These are phyloP conservation scores for Malurus leucopterus DNA, from an alignment of 2,797 vertebrate genomes.

Conservation along the genomic window DNA sequence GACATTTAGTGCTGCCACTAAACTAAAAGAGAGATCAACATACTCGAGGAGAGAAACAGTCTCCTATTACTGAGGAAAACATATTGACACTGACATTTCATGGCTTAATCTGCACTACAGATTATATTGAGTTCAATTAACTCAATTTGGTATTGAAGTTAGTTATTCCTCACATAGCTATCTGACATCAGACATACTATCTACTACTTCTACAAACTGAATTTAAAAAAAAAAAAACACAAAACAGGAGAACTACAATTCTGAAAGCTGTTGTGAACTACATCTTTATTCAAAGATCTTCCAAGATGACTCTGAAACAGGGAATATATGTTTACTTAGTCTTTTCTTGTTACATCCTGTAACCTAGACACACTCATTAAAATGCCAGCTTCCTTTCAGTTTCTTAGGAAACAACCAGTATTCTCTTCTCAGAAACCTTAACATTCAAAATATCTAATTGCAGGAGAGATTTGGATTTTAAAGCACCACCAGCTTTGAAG, in stretches of 20 bases:
- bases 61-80: not conserved
- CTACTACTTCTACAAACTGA: not conserved
- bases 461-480: not conserved
- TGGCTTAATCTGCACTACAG: not conserved
- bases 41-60: not conserved
- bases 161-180: not conserved
- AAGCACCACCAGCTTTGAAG: not conserved
- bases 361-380: slow-evolving; percentile 20
- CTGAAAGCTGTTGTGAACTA: not conserved
- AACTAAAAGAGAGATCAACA: not conserved
- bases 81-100: not conserved
- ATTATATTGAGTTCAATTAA: not conserved
- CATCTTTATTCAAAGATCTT: not conserved
- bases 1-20: not conserved
- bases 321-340: slow-evolving; percentile 10
- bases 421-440: not conserved
- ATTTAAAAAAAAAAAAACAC: not conserved
- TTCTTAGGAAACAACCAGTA: not conserved
- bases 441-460: not conserved
- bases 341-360: slow-evolving; percentile 2
- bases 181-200: not conserved
- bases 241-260: not conserved
- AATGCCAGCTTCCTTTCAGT: slow-evolving; percentile 20
- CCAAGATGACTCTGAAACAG: not conserved
- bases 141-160: not conserved